phyloP scores from a whole-genome alignment of 2,888 invertebrate species.

The Epinotia ramella region DNA sequence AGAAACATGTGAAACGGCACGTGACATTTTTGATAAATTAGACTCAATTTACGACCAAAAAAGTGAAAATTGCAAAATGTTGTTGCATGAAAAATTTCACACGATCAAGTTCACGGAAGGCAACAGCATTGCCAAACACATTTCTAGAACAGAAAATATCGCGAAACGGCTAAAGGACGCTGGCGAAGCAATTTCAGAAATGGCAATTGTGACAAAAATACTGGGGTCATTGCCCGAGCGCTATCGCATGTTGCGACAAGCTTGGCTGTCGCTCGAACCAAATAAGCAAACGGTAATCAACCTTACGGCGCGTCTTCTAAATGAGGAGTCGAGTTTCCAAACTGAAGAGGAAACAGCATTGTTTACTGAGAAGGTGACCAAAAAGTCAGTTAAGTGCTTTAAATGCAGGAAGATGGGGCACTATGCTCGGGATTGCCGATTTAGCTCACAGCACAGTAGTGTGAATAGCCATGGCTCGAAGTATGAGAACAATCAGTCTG shows the following conservation, averaged over 20 bases:
- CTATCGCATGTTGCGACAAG: slow-evolving; percentile 42
- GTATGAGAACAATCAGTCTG: neutral
- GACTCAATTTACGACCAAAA: neutral
- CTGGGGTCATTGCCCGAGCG: slow-evolving; percentile 32
- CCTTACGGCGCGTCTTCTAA: slow-evolving; percentile 35
- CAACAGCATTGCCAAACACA: neutral
- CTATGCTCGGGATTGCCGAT: neutral
- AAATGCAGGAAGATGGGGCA: neutral
- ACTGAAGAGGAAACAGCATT: slow-evolving; percentile 25
- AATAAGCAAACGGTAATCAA: slow-evolving; percentile 3
- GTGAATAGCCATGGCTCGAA: slow-evolving; percentile 2
- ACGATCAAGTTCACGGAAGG: neutral
- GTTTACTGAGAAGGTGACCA: neutral
- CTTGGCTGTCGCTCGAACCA: slow-evolving; percentile 35
- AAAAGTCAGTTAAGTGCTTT: neutral
- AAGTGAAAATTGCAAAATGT: neutral
- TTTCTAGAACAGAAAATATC: slow-evolving; percentile 26
- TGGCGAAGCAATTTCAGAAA: slow-evolving; percentile 33
- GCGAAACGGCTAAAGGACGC: slow-evolving; percentile 37
- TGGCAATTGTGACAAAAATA: slow-evolving; percentile 34
- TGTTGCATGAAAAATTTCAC: neutral
- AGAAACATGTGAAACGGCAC: slow-evolving; percentile 10
- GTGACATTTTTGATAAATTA: slow-evolving; percentile 1
- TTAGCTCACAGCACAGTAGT: neutral
- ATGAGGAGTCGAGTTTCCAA: slow-evolving; percentile 29